Percentiles rank a stretch among this genome's conserved stretches.
phyloP scores from a whole-genome alignment of 2,113 vertebrate genomes.

The Stigmatopora argus region DNA sequence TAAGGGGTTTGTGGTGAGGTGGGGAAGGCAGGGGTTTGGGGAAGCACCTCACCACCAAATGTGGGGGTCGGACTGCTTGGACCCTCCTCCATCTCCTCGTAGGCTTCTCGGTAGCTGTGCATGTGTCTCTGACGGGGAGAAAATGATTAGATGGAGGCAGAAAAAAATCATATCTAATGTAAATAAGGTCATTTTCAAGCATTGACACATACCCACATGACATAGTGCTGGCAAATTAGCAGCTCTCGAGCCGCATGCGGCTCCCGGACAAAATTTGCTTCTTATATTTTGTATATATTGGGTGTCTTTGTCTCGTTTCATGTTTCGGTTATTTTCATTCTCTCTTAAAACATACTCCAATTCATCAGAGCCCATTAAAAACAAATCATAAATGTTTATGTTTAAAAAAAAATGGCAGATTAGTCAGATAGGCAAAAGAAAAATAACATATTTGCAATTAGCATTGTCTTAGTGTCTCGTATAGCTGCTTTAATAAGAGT shows the following conservation, averaged over 20 bases:
- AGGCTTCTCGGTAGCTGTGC: constrained; percentile 97
- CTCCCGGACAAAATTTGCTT: too few relatives aligned
- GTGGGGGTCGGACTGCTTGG: constrained; percentile 74
- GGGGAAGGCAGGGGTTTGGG: constrained; percentile 77
- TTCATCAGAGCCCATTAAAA: too few relatives aligned
- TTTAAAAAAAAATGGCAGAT: too few relatives aligned
- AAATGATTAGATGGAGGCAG: constrained; percentile 23
- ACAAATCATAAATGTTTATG: too few relatives aligned
- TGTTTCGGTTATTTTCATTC: too few relatives aligned
- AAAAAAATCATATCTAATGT: background rate
- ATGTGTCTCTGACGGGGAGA: constrained; percentile 78
- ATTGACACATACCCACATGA: background rate
- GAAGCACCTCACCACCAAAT: constrained; percentile 84
- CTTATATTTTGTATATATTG: too few relatives aligned
- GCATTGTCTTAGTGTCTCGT: too few relatives aligned
- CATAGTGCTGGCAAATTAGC: background rate
- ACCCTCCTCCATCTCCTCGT: constrained; percentile 86
- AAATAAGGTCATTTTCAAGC: background rate
- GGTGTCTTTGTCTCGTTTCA: too few relatives aligned
- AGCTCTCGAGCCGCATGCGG: background rate
- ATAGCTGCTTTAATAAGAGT: too few relatives aligned
- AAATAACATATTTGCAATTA: too few relatives aligned
- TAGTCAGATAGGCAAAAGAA: too few relatives aligned
- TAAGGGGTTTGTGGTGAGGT: constrained; percentile 77
- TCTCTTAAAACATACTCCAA: too few relatives aligned